Conservation (phyloP, 1,140 invertebrate species). For the Plodia interpunctella region DNA sequence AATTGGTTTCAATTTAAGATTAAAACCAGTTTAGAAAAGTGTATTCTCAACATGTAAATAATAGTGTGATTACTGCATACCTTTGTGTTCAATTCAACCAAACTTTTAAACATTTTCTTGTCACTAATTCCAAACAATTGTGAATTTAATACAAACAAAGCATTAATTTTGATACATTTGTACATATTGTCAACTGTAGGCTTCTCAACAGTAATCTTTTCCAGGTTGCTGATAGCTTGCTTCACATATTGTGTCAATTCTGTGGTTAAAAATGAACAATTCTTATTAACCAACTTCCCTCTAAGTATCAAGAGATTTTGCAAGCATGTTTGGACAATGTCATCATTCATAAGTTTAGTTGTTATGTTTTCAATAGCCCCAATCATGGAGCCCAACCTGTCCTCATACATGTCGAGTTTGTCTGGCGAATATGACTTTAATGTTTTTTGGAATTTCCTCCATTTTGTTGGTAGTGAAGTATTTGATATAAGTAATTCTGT, state of each 20-base stretch:
- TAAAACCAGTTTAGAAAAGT: no score
- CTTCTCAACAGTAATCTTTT: conserved; percentile 77
- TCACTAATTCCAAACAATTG: conserved; percentile 88
- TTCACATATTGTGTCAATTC: conserved; percentile 86
- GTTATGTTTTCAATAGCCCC: conserved; percentile 53
- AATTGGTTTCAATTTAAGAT: no score
- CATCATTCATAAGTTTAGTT: conserved; percentile 65
- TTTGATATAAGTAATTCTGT: conserved; percentile 58
- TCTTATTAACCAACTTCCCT: conserved; percentile 79
- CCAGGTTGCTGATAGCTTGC: conserved; percentile 80
- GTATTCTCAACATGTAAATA: not conserved
- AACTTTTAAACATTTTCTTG: conserved; percentile 85
- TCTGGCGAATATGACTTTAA: conserved; percentile 37
- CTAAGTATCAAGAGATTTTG: conserved; percentile 82
- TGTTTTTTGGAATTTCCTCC: conserved; percentile 56
- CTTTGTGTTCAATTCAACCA: conserved; percentile 87
- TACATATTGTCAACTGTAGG: conserved; percentile 78
- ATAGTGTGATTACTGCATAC: conserved; percentile 53
- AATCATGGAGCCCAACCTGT: conserved; percentile 42
- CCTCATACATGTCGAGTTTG: conserved; percentile 37
- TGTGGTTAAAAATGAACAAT: conserved; percentile 79
- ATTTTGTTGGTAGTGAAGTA: conserved; percentile 47
- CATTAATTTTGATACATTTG: conserved; percentile 84
- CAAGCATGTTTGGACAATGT: conserved; percentile 74
- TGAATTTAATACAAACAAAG: conserved; percentile 83